A percentile compares a stretch with the other conserved stretches of the same genome.
These are phyloP conservation scores for Botia almorhae DNA, from an alignment of 2,797 vertebrate species.

Conservation along the genomic window DNA sequence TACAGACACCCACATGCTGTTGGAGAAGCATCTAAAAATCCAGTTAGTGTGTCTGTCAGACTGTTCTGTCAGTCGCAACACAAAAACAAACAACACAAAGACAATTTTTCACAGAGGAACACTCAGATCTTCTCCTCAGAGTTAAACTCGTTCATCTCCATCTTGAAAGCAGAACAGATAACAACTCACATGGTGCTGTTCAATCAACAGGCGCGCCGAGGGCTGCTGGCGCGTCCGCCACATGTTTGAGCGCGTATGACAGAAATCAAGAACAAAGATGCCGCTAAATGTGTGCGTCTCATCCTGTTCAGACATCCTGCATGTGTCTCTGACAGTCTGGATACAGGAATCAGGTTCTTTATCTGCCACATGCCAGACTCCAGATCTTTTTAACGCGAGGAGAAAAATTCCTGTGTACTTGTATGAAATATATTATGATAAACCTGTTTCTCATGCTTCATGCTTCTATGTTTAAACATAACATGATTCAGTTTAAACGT, in stretches of 20 bases:
- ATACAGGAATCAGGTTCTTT: not conserved
- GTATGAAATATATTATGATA: not conserved
- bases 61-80: not conserved
- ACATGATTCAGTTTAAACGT: too few species aligned
- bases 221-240: conserved; percentile 8
- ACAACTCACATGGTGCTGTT: not conserved
- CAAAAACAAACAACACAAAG: too few species aligned
- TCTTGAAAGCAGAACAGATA: not conserved
- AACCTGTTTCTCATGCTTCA: too few species aligned
- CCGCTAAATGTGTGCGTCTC: not conserved
- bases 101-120: not conserved
- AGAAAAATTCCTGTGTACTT: not conserved
- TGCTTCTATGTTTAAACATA: too few species aligned
- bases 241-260: not conserved
- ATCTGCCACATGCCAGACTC: not conserved
- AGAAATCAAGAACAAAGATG: conserved; percentile 1
- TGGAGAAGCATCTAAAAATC: not conserved
- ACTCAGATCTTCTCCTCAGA: not conserved
- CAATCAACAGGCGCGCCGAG: not conserved
- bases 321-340: conserved; percentile 4
- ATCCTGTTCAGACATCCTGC: not conserved
- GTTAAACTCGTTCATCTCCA: not conserved
- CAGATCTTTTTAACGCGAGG: not conserved
- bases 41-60: not conserved
- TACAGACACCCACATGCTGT: not conserved